Evolutionary conservation across 2,888 invertebrate species (phyloP).

Genomic region (Nomada fabriciana): DNA sequence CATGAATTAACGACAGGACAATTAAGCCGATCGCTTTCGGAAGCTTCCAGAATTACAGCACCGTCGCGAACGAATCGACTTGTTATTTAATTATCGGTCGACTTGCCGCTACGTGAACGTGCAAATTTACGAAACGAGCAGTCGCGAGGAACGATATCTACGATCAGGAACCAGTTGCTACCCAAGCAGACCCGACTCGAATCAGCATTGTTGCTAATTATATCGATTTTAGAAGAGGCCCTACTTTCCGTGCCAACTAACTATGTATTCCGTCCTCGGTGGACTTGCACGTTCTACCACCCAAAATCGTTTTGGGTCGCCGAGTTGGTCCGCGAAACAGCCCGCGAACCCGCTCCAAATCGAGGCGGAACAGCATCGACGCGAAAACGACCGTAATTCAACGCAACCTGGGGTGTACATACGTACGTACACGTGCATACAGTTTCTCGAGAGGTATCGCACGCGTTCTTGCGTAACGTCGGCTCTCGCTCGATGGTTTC

Average conservation of each 20-base stretch:
- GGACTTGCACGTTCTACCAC: background rate
- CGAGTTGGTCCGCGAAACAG: slow-evolving; percentile 5
- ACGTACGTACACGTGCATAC: background rate
- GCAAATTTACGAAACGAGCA: too few species aligned
- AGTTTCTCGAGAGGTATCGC: slow-evolving; percentile 1
- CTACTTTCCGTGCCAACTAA: slow-evolving; percentile 31
- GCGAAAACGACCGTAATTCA: background rate
- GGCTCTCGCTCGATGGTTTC: slow-evolving; percentile 15
- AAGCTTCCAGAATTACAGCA: too few species aligned
- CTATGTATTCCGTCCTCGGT: background rate
- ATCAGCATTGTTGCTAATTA: slow-evolving; percentile 32
- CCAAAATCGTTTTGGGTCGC: background rate
- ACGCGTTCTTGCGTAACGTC: slow-evolving; percentile 45
- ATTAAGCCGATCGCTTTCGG: too few species aligned
- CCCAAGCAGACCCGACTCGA: background rate
- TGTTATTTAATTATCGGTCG: too few species aligned
- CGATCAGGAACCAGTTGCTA: background rate
- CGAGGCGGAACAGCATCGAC: background rate
- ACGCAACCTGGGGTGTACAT: background rate
- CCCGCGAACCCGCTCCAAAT: slow-evolving; percentile 13
- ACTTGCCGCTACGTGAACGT: too few species aligned
- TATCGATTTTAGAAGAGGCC: slow-evolving; percentile 37
- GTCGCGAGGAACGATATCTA: background rate
- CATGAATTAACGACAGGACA: too few species aligned
- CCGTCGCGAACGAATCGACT: too few species aligned